A percentile compares a stretch with the other conserved stretches of the same genome.
phyloP scores from a whole-genome alignment of 1,140 invertebrate genomes.

The Drepana arcuata region DNA sequence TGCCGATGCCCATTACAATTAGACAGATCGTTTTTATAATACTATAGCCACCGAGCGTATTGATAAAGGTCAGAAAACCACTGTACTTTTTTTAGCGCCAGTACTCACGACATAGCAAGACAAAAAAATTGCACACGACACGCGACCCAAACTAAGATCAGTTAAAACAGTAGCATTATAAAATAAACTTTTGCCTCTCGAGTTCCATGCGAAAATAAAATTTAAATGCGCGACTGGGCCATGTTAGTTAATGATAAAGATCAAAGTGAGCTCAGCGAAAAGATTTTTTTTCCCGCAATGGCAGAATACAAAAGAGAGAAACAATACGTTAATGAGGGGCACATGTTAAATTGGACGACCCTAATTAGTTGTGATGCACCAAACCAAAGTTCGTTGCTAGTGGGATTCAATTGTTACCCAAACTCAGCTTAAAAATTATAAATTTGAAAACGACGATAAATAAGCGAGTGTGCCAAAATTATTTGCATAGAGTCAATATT shows the following conservation, averaged over 20 bases:
- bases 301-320: slow-evolving; percentile 17
- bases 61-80: slow-evolving; percentile 15
- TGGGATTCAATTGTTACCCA: no score
- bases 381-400: no score
- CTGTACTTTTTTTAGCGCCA: slow-evolving; percentile 15
- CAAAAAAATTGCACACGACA: slow-evolving; percentile 30
- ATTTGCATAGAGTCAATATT: slow-evolving; percentile 22
- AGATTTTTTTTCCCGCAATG: no score
- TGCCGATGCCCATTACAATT: slow-evolving; percentile 28
- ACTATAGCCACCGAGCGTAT: slow-evolving; percentile 24
- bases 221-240: slow-evolving; percentile 19
- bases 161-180: slow-evolving; percentile 38
- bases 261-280: no score
- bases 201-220: slow-evolving; percentile 47
- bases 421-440: no score
- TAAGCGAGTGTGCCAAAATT: no score
- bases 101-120: slow-evolving; percentile 49
- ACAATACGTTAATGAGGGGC: slow-evolving; percentile 21
- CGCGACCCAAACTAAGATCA: slow-evolving; percentile 34
- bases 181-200: slow-evolving; percentile 33
- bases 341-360: no score
- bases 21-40: slow-evolving; percentile 21
- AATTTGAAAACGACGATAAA: no score
- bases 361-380: no score
- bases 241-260: no score